phyloP scores from a whole-genome alignment of 2,888 invertebrate genomes.

The Drosophila picticornis region DNA sequence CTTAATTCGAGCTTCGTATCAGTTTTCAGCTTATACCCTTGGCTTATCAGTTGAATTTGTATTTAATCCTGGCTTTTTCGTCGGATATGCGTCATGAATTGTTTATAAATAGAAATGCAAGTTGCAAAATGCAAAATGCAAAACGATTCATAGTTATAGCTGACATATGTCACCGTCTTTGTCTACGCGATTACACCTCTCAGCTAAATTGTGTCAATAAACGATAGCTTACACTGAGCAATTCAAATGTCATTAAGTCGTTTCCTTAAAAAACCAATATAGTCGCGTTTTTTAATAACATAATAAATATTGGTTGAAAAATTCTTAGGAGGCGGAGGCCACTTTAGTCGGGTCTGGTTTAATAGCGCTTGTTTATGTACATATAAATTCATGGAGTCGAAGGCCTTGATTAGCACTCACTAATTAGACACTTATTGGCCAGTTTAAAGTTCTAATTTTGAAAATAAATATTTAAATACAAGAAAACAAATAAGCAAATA shows the following conservation, averaged over 20 bases:
- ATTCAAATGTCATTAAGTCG: not conserved
- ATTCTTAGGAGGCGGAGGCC: not conserved
- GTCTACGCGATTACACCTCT: conserved; percentile 18
- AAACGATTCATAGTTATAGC: conserved; percentile 13
- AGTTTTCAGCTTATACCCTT: conserved; percentile 17
- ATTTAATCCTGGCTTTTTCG: conserved; percentile 24
- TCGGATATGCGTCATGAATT: conserved; percentile 60
- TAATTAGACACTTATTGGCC: not conserved
- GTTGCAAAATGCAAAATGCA: conserved; percentile 40
- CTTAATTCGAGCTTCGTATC: conserved; percentile 20
- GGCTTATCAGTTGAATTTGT: conserved; percentile 47
- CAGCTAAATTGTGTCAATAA: conserved; percentile 21
- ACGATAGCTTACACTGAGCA: not conserved
- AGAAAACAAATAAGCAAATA: not conserved
- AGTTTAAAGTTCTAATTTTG: not conserved
- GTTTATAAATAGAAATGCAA: conserved; percentile 64
- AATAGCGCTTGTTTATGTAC: too few relatives aligned
- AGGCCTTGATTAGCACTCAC: not conserved
- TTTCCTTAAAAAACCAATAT: not conserved
- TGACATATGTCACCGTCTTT: not conserved
- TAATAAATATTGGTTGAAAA: not conserved
- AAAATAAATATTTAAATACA: not conserved
- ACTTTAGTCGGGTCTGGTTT: not conserved
- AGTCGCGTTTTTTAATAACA: not conserved
- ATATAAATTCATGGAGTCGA: not conserved